phyloP scores from a whole-genome alignment of 2,797 vertebrate species.

The Crenichthys baileyi region DNA sequence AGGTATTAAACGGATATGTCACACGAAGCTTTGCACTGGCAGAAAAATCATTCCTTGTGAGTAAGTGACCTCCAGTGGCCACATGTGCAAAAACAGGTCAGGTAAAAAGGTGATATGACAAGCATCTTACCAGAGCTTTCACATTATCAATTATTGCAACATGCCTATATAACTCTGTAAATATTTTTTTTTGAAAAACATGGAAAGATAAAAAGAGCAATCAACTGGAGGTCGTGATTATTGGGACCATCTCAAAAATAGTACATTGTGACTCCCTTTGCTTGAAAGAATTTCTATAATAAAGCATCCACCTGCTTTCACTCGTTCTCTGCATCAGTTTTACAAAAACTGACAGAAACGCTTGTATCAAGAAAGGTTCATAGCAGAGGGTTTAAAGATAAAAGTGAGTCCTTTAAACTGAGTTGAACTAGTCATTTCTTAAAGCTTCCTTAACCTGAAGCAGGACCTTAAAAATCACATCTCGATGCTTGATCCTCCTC shows the following conservation, averaged over 20 bases:
- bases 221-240: slow-evolving; percentile 82
- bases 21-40: slow-evolving; percentile 85
- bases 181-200: slow-evolving; percentile 84
- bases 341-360: slow-evolving; percentile 78
- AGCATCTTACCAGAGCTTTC: slow-evolving; percentile 88
- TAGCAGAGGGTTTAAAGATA: slow-evolving; percentile 68
- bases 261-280: slow-evolving; percentile 81
- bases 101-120: slow-evolving; percentile 87
- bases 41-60: slow-evolving; percentile 86
- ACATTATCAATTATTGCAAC: slow-evolving; percentile 91
- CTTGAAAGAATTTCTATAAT: slow-evolving; percentile 81
- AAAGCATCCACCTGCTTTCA: slow-evolving; percentile 76
- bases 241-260: slow-evolving; percentile 78
- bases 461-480: slow-evolving; percentile 80
- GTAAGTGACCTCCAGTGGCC: slow-evolving; percentile 80
- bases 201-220: slow-evolving; percentile 82
- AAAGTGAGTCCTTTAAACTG: slow-evolving; percentile 64
- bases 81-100: slow-evolving; percentile 87
- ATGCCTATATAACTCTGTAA: slow-evolving; percentile 89
- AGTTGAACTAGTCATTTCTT: slow-evolving; percentile 73
- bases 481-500: slow-evolving; percentile 79
- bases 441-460: slow-evolving; percentile 80
- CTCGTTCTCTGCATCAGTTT: slow-evolving; percentile 70
- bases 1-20: slow-evolving; percentile 86
- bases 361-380: slow-evolving; percentile 68